Percentiles rank a stretch among this genome's conserved stretches.
Conservation (phyloP, 2,888 invertebrate species). For the Drosophila setosimentum region DNA sequence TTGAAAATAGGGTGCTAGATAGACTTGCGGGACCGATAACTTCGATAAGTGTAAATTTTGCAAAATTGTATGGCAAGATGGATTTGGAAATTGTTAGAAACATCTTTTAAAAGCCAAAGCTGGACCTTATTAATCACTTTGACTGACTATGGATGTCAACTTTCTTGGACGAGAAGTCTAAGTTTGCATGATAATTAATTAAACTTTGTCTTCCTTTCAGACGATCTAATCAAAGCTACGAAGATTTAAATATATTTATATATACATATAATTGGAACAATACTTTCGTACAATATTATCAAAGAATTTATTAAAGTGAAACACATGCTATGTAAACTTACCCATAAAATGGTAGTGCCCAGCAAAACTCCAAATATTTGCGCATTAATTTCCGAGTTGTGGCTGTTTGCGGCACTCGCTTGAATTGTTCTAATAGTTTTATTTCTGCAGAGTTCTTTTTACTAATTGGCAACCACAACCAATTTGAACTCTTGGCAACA, state of each 20-base stretch:
- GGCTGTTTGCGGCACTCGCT: conserved; percentile 92
- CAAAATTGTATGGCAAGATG: background rate
- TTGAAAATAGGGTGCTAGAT: too few species aligned
- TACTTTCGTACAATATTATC: background rate
- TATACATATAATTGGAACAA: background rate
- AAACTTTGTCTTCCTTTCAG: too few species aligned
- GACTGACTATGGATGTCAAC: too few species aligned
- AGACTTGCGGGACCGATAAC: background rate
- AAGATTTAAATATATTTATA: background rate
- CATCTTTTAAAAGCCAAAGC: too few species aligned
- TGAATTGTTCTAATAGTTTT: conserved; percentile 93
- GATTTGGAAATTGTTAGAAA: background rate
- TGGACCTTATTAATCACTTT: too few species aligned
- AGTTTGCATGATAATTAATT: too few species aligned
- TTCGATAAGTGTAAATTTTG: background rate
- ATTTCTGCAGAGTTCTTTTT: conserved; percentile 95
- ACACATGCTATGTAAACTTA: conserved; percentile 79
- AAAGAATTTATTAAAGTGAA: background rate
- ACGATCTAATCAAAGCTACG: too few species aligned
- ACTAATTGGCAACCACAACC: conserved; percentile 90
- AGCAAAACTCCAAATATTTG: conserved; percentile 96
- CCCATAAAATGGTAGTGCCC: conserved; percentile 96
- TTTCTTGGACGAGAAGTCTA: too few species aligned
- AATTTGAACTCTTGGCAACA: conserved; percentile 89
- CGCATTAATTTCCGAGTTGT: conserved; percentile 93